Evolutionary conservation across 2,113 vertebrate species (phyloP).

Genomic region (Prunella himalayana): DNA sequence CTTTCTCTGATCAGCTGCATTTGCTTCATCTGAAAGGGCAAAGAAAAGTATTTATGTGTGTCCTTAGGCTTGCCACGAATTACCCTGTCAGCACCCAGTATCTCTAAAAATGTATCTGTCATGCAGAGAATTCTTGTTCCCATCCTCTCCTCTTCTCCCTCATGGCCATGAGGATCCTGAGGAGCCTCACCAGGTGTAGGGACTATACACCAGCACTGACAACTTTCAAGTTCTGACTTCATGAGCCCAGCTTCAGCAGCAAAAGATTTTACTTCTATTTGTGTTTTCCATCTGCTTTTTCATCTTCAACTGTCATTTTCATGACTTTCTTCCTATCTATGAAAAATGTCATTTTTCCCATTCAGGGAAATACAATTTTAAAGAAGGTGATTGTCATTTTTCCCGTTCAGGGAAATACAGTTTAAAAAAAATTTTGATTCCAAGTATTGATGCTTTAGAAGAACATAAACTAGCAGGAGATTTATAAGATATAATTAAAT

Average conservation of each 20-base stretch:
- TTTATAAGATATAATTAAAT: neutral
- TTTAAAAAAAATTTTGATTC: neutral
- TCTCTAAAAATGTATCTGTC: neutral
- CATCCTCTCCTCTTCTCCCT: neutral
- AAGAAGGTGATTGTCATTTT: neutral
- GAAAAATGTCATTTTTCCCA: neutral
- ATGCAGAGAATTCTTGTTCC: neutral
- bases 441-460: neutral
- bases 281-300: neutral
- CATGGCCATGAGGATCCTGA: neutral
- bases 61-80: neutral
- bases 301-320: neutral
- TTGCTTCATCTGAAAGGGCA: neutral
- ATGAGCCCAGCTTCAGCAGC: neutral
- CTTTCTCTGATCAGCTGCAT: neutral
- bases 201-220: neutral
- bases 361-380: neutral
- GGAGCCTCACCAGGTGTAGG: rapidly evolving
- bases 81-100: neutral
- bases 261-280: neutral
- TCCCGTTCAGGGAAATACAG: neutral
- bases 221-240: neutral
- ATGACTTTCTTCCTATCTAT: neutral
- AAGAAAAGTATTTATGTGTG: neutral
- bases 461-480: neutral